phyloP scores from a whole-genome alignment of 2,113 vertebrate species.

The Osmerus eperlanus region DNA sequence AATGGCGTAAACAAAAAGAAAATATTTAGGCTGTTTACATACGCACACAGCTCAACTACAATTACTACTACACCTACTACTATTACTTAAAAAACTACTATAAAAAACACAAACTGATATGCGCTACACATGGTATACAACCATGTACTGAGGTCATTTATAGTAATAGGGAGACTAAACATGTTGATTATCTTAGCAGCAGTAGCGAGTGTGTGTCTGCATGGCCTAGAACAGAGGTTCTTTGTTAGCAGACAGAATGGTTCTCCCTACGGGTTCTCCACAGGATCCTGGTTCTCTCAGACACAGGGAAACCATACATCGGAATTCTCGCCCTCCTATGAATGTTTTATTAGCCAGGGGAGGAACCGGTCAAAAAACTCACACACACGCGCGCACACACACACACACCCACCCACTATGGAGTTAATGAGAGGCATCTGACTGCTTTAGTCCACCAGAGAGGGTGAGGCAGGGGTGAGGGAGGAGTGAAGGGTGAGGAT shows the following conservation, averaged over 20 bases:
- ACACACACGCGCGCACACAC: neutral
- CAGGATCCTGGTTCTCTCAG: slow-evolving; percentile 55
- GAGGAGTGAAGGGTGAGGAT: neutral
- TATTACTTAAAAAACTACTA: too few species aligned
- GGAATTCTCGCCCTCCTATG: slow-evolving; percentile 53
- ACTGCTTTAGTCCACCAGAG: slow-evolving; percentile 1
- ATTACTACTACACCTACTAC: too few species aligned
- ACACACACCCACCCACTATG: neutral
- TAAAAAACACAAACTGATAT: too few species aligned
- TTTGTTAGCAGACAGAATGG: slow-evolving; percentile 68
- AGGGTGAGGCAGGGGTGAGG: slow-evolving; percentile 2
- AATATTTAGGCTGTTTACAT: neutral
- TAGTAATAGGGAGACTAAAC: neutral
- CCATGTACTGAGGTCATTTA: slow-evolving; percentile 9
- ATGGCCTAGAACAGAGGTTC: slow-evolving; percentile 60
- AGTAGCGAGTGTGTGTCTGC: slow-evolving; percentile 52
- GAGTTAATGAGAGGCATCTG: slow-evolving; percentile 7
- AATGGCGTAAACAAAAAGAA: neutral
- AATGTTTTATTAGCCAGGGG: slow-evolving; percentile 58
- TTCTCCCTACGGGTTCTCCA: slow-evolving; percentile 60
- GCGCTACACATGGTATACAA: neutral
- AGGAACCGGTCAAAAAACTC: slow-evolving; percentile 1
- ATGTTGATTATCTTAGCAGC: slow-evolving; percentile 3
- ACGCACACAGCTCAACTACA: too few species aligned
- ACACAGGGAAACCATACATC: slow-evolving; percentile 56